Percentiles rank a stretch among this genome's conserved stretches.
Conservation (phyloP, 2,113 vertebrate species). For the Myanophis thanlyinensis region DNA sequence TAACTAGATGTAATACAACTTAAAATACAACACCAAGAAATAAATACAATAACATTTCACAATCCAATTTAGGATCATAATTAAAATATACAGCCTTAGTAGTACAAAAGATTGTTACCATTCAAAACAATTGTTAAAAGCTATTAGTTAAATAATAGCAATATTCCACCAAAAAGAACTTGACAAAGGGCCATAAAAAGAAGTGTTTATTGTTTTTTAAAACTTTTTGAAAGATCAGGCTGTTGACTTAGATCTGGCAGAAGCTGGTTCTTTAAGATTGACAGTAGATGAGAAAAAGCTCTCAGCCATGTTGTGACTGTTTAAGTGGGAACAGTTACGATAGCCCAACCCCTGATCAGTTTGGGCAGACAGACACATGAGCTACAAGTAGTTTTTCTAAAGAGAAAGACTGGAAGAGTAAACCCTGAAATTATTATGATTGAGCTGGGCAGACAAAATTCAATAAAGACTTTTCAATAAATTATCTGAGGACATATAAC, state of each 20-base stretch:
- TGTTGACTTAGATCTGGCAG: not conserved
- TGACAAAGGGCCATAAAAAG: not conserved
- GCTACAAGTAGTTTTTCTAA: not conserved
- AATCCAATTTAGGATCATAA: not conserved
- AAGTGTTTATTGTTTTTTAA: not conserved
- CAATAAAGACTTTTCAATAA: not conserved
- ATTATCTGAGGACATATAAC: not conserved
- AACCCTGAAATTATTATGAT: not conserved
- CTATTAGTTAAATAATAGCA: not conserved
- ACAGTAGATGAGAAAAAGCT: not conserved
- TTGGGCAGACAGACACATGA: not conserved
- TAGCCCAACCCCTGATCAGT: not conserved
- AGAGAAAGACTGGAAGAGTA: not conserved
- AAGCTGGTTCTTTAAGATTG: not conserved
- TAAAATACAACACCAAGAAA: not conserved
- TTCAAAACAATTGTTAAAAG: not conserved
- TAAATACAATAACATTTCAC: not conserved
- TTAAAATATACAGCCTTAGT: not conserved
- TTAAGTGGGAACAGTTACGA: not conserved
- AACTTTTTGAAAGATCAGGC: not conserved
- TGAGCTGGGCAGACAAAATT: not conserved
- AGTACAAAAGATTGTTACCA: not conserved
- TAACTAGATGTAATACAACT: not conserved
- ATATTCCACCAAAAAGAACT: not conserved
- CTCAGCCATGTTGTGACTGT: not conserved